Evolutionary conservation across 2,113 vertebrate species (phyloP).

Genomic region (Centropristis striata): DNA sequence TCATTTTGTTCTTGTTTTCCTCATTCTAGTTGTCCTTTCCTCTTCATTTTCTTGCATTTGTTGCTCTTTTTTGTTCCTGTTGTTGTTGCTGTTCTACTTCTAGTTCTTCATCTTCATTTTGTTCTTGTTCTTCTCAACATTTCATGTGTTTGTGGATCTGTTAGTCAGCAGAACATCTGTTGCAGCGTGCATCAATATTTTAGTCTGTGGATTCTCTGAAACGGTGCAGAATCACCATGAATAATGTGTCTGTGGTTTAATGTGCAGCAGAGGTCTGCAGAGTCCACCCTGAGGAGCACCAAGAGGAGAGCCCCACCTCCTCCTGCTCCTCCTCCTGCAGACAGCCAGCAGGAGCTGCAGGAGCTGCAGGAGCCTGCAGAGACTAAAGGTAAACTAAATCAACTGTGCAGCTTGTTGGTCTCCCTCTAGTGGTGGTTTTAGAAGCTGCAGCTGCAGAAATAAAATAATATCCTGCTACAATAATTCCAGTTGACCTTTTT

Average conservation of each 20-base stretch:
- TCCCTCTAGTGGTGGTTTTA: constrained; percentile 37
- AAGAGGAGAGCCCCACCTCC: constrained; percentile 93
- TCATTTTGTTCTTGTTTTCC: not conserved
- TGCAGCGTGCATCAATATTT: too few relatives aligned
- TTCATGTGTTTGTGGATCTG: too few relatives aligned
- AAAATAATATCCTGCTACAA: constrained; percentile 10
- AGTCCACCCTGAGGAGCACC: constrained; percentile 87
- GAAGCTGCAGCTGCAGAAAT: not conserved
- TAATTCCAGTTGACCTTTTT: constrained; percentile 57
- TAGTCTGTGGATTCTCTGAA: too few relatives aligned
- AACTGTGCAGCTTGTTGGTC: too few relatives aligned
- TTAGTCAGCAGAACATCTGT: too few relatives aligned
- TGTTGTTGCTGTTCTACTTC: too few relatives aligned
- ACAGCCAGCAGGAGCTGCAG: constrained; percentile 13
- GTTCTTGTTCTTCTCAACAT: too few relatives aligned
- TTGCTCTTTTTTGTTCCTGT: too few relatives aligned
- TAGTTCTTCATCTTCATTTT: too few relatives aligned
- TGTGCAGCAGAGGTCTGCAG: constrained; percentile 71
- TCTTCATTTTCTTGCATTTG: too few relatives aligned
- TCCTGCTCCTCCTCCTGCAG: constrained; percentile 48
- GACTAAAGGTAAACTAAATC: constrained; percentile 71
- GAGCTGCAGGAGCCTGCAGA: constrained; percentile 29
- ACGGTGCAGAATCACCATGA: too few relatives aligned
- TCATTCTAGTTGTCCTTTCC: not conserved
- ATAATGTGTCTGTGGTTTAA: too few relatives aligned